Conservation (phyloP, 2,113 vertebrate species). For the Lontra canadensis region DNA sequence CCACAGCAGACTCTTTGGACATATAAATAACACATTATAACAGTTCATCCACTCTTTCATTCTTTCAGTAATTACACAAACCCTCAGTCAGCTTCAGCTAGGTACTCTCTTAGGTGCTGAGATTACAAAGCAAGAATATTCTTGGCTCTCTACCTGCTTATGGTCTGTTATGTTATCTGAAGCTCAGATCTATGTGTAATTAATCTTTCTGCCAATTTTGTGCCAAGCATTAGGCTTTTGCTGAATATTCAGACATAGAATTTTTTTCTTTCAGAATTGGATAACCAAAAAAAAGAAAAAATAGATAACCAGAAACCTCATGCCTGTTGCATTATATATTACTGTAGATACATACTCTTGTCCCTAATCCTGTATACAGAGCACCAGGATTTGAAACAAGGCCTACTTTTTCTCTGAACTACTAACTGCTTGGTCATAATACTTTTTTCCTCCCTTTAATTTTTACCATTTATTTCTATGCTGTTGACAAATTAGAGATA, state of each 20-base stretch:
- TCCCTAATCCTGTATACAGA: background rate
- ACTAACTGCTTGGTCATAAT: background rate
- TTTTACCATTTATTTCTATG: background rate
- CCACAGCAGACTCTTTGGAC: background rate
- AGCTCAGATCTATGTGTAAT: background rate
- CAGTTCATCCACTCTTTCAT: background rate
- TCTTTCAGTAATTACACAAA: background rate
- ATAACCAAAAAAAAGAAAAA: background rate
- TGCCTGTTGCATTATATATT: background rate
- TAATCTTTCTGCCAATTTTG: slow-evolving; percentile 3
- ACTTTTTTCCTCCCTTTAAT: background rate
- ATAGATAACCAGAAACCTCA: background rate
- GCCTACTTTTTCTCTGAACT: background rate
- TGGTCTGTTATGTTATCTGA: background rate
- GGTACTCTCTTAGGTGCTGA: background rate
- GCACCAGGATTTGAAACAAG: background rate
- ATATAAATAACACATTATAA: background rate
- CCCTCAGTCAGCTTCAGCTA: background rate
- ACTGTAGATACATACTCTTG: background rate
- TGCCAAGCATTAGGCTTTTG: background rate
- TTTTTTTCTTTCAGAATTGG: background rate
- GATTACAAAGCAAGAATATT: slow-evolving; percentile 2
- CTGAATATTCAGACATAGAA: background rate
- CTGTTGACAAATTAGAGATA: background rate
- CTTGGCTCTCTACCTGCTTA: background rate